These are phyloP conservation scores for Dusona sp. DNA, from an alignment of 2,888 invertebrate species.

Conservation along the genomic window DNA sequence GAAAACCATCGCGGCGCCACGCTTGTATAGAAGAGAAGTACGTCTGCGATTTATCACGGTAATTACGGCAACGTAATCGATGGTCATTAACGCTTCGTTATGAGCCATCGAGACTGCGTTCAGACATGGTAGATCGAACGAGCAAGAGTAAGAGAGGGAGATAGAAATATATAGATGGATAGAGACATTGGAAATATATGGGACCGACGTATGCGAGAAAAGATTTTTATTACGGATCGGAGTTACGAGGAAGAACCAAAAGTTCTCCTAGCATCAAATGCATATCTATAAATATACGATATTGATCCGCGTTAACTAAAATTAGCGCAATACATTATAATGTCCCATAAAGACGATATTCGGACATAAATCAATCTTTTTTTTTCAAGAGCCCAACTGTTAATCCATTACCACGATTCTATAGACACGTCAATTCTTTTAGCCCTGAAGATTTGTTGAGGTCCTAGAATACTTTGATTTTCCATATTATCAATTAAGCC, in stretches of 20 bases:
- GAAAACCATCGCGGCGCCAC: constrained; percentile 60
- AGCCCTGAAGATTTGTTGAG: neutral
- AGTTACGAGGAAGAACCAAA: constrained; percentile 70
- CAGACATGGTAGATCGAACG: constrained; percentile 55
- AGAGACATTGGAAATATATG: constrained; percentile 44
- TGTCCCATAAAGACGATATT: neutral
- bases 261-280: constrained; percentile 9
- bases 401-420: constrained; percentile 2
- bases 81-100: constrained; percentile 82
- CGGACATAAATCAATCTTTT: constrained; percentile 49
- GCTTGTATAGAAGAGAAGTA: constrained; percentile 43
- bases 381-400: constrained; percentile 2
- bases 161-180: constrained; percentile 12
- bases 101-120: constrained; percentile 75
- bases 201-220: constrained; percentile 65
- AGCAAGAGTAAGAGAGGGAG: constrained; percentile 19
- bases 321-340: constrained; percentile 66
- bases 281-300: constrained; percentile 34
- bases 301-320: constrained; percentile 61
- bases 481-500: neutral
- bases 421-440: neutral
- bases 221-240: constrained; percentile 80
- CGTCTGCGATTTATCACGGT: constrained; percentile 80
- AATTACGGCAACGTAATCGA: constrained; percentile 82
- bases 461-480: neutral